Conservation (phyloP, 1,140 invertebrate species). For the Ceratoteleas bidentatus region DNA sequence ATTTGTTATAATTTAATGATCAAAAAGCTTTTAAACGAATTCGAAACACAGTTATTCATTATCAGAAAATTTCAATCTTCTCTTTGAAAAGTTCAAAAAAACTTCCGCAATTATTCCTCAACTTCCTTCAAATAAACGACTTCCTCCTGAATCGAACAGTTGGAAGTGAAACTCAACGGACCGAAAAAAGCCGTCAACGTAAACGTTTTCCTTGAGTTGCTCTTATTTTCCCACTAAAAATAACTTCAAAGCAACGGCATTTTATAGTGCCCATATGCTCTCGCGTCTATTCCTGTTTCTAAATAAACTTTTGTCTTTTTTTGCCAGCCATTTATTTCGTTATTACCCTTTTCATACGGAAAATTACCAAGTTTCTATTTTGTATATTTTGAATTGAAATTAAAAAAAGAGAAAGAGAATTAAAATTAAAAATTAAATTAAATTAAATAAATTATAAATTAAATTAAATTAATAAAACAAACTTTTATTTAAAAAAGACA, state of each 20-base stretch:
- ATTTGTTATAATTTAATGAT: no score
- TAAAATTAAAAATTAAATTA: no score
- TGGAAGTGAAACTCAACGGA: constrained; percentile 12
- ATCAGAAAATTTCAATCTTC: not conserved
- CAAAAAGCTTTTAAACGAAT: no score
- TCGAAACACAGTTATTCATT: not conserved
- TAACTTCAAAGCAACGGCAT: constrained; percentile 38
- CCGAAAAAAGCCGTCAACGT: constrained; percentile 31
- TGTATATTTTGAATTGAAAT: no score
- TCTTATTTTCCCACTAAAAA: constrained; percentile 31
- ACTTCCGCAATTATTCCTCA: no score
- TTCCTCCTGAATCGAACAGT: not conserved
- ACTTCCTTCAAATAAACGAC: no score
- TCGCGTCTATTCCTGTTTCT: not conserved
- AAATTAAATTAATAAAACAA: no score
- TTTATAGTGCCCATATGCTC: constrained; percentile 35
- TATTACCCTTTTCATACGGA: not conserved
- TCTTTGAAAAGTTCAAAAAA: no score
- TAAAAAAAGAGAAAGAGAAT: no score
- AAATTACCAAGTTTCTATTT: not conserved
- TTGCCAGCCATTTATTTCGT: no score
- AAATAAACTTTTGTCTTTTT: not conserved
- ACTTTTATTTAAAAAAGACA: no score
- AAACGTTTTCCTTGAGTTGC: constrained; percentile 35
- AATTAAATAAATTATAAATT: no score